A percentile compares a stretch with the other conserved stretches of the same genome.
Evolutionary conservation across 2,888 invertebrate species (phyloP).

Genomic region (Prenolepis imparis): DNA sequence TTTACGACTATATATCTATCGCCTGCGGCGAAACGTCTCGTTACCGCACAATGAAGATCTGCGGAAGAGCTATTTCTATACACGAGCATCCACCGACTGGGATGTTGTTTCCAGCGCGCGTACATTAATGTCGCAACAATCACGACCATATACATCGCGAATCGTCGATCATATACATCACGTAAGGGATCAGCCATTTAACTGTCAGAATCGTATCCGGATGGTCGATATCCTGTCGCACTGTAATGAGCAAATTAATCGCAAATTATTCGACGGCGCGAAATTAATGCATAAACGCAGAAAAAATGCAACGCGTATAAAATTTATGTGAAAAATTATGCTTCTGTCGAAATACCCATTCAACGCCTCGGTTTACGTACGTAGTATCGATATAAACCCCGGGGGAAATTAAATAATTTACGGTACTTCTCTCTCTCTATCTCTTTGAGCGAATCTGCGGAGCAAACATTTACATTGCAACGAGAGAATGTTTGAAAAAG

Average conservation of each 20-base stretch:
- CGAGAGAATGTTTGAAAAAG: not conserved
- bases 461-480: not conserved
- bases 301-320: not conserved
- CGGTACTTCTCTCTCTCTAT: not conserved
- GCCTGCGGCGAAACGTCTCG: conserved; percentile 36
- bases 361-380: not conserved
- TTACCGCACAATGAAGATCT: conserved; percentile 54
- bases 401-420: not conserved
- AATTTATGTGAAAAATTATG: not conserved
- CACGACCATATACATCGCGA: no score
- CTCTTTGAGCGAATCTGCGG: conserved; percentile 1
- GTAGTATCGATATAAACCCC: not conserved
- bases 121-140: conserved; percentile 39
- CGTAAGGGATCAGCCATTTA: conserved; percentile 15
- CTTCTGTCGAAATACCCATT: not conserved
- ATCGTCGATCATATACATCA: conserved; percentile 22
- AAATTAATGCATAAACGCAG: not conserved
- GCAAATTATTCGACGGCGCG: conserved; percentile 14
- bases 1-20: conserved; percentile 30
- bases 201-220: conserved; percentile 20
- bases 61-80: conserved; percentile 46
- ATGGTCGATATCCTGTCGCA: not conserved
- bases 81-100: conserved; percentile 16
- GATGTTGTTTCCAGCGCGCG: conserved; percentile 2
- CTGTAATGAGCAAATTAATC: not conserved